Evolutionary conservation across 2,888 invertebrate species (phyloP).

Genomic region (Holacanthella duospinosa): DNA sequence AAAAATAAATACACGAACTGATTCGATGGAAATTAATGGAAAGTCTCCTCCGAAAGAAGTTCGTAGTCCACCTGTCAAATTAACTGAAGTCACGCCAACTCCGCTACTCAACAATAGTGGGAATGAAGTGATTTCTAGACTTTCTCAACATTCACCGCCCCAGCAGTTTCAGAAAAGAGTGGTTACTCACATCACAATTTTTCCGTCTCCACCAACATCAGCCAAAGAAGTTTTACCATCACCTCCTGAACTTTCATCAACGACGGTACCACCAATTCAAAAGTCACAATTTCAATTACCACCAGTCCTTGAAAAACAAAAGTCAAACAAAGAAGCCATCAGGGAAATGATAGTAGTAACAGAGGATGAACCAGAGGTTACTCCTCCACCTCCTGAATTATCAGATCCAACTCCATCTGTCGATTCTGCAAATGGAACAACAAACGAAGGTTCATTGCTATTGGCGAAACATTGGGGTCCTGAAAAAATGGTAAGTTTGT

Average conservation of each 20-base stretch:
- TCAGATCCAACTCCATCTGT: neutral
- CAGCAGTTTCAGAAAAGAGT: slow-evolving; percentile 35
- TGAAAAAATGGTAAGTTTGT: slow-evolving; percentile 49
- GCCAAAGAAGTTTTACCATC: slow-evolving; percentile 1
- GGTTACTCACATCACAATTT: slow-evolving; percentile 37
- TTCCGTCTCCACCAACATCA: slow-evolving; percentile 36
- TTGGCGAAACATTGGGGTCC: slow-evolving; percentile 73
- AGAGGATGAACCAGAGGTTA: too few relatives aligned
- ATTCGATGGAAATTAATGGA: neutral
- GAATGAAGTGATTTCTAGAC: slow-evolving; percentile 15
- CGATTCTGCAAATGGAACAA: neutral
- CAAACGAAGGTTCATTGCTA: slow-evolving; percentile 42
- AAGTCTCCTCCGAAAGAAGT: neutral
- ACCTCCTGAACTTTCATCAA: neutral
- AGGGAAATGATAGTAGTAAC: too few relatives aligned
- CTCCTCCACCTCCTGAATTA: neutral
- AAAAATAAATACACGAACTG: neutral
- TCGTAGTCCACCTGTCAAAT: neutral
- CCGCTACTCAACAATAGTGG: too few relatives aligned
- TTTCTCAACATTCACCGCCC: too few relatives aligned
- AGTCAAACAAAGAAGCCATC: too few relatives aligned
- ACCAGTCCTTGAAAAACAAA: too few relatives aligned
- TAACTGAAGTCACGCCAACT: neutral
- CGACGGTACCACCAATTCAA: neutral
- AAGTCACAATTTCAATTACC: neutral